phyloP scores from a whole-genome alignment of 2,113 vertebrate genomes.

The Cyanocitta stelleri region DNA sequence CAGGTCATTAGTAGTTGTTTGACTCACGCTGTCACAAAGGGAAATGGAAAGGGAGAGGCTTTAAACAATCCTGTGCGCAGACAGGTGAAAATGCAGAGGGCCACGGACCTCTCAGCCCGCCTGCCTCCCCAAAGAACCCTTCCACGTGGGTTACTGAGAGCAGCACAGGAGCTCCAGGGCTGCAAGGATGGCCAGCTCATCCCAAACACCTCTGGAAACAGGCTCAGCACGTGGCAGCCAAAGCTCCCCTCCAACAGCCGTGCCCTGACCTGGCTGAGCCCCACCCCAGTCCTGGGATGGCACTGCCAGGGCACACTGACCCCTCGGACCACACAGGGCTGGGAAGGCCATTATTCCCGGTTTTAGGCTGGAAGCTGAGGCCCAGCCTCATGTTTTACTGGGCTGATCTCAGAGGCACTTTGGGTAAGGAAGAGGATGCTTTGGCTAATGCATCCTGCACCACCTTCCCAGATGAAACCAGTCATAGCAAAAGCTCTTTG shows the following conservation, averaged over 20 bases:
- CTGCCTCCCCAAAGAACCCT: not conserved
- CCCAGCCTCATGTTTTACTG: not conserved
- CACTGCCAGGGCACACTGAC: not conserved
- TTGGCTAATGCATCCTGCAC: not conserved
- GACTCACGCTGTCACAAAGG: conserved; percentile 55
- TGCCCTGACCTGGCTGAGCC: not conserved
- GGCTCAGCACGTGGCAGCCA: not conserved
- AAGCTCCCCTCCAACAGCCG: not conserved
- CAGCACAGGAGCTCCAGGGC: not conserved
- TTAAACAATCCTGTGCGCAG: conserved; percentile 20
- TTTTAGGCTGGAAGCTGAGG: not conserved
- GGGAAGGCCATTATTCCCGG: not conserved
- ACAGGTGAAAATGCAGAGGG: conserved; percentile 48
- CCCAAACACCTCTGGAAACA: not conserved
- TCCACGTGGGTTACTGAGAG: not conserved
- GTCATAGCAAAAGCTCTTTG: not conserved
- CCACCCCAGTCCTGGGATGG: accelerated
- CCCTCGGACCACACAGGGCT: accelerated
- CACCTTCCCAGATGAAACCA: not conserved
- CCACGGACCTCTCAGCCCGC: not conserved
- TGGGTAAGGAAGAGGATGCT: not conserved
- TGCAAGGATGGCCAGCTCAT: not conserved
- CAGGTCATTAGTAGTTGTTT: conserved; percentile 65
- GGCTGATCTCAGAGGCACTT: not conserved
- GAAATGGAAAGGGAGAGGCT: conserved; percentile 62